These are phyloP conservation scores for Enteromius paludinosus DNA, from an alignment of 2,797 vertebrate genomes.

Conservation along the genomic window DNA sequence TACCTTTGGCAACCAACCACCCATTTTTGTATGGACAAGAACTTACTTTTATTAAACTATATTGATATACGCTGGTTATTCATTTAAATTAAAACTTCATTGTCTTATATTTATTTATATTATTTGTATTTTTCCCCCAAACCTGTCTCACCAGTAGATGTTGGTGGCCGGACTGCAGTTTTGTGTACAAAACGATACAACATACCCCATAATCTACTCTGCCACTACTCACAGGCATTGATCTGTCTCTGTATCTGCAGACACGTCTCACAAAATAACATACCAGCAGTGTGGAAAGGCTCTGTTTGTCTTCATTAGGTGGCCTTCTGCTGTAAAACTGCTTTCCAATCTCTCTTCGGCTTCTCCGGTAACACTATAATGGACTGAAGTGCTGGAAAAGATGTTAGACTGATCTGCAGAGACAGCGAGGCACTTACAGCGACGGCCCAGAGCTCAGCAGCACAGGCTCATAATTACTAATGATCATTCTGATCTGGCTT, in stretches of 20 bases:
- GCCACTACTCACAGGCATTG: slow-evolving; percentile 2
- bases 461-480: slow-evolving; percentile 11
- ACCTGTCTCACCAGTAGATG: slow-evolving; percentile 85
- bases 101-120: not conserved
- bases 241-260: slow-evolving; percentile 18
- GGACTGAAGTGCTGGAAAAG: slow-evolving; percentile 22
- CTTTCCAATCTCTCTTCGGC: slow-evolving; percentile 36
- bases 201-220: not conserved
- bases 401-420: slow-evolving; percentile 27
- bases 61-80: not conserved
- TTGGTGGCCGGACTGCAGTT: slow-evolving; percentile 87
- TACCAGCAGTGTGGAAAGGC: slow-evolving; percentile 81
- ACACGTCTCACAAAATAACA: slow-evolving; percentile 85
- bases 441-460: not conserved
- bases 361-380: slow-evolving; percentile 26
- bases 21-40: slow-evolving; percentile 1
- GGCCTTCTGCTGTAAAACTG: slow-evolving; percentile 35
- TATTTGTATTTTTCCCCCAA: slow-evolving; percentile 60
- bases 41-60: no score
- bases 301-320: slow-evolving; percentile 51
- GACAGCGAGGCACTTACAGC: not conserved
- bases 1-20: not conserved
- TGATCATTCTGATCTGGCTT: not conserved
- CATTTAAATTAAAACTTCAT: not conserved
- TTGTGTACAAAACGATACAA: slow-evolving; percentile 84